These are phyloP conservation scores for Paragorgia papillata DNA, from an alignment of 92 coral and sea anemone species.

Conservation along the genomic window DNA sequence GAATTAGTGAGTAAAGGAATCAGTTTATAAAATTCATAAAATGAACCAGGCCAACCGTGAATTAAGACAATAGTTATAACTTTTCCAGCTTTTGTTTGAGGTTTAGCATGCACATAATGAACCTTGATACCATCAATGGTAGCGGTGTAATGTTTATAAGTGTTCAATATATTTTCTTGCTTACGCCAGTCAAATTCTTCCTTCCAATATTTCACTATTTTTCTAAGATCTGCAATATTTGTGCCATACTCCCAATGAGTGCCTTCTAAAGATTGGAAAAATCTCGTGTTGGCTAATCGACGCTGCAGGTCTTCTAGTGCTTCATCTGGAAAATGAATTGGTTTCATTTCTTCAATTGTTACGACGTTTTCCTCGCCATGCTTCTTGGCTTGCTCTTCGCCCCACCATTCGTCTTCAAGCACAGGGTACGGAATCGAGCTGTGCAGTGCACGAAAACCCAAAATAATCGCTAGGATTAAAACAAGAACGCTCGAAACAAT, in stretches of 20 bases:
- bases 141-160: slow-evolving; percentile 67
- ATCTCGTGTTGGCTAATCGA: slow-evolving; percentile 72
- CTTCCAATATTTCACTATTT: slow-evolving; percentile 69
- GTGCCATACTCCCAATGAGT: slow-evolving; percentile 87
- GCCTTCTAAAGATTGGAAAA: slow-evolving; percentile 71
- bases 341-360: slow-evolving; percentile 49
- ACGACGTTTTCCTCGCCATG: slow-evolving; percentile 45
- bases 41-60: slow-evolving; percentile 99
- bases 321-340: slow-evolving; percentile 55
- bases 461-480: slow-evolving; percentile 13
- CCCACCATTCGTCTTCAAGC: slow-evolving; percentile 77
- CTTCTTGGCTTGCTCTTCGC: slow-evolving; percentile 20
- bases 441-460: slow-evolving; percentile 23
- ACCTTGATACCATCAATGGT: slow-evolving; percentile 74
- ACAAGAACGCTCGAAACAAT: slow-evolving; percentile 22
- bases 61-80: slow-evolving; percentile 77
- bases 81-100: slow-evolving; percentile 57
- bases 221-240: slow-evolving; percentile 63
- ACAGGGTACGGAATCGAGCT: neutral
- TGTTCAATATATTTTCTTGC: slow-evolving; percentile 73
- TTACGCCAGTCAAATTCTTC: slow-evolving; percentile 77
- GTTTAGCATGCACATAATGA: slow-evolving; percentile 81
- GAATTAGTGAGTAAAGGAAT: slow-evolving; percentile 57
- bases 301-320: slow-evolving; percentile 65
- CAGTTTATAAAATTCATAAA: slow-evolving; percentile 83